A percentile compares a stretch with the other conserved stretches of the same genome.
Evolutionary conservation across 2,113 vertebrate genomes (phyloP).

Genomic region (Bufo bufo): DNA sequence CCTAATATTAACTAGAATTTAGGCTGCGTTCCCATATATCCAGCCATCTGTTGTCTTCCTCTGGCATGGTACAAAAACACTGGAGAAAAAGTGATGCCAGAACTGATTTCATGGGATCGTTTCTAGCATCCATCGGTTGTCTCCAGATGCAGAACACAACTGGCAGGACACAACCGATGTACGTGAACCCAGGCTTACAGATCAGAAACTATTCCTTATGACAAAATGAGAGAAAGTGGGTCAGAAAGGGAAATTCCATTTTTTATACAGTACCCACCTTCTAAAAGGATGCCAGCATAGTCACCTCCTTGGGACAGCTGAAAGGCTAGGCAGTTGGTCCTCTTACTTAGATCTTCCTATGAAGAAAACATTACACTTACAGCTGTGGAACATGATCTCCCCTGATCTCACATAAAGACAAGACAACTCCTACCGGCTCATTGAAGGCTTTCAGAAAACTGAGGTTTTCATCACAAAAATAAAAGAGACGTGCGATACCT

Average conservation of each 20-base stretch:
- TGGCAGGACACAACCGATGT: too few relatives aligned
- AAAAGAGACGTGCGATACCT: constrained; percentile 82
- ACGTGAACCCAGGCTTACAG: not conserved
- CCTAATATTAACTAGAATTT: too few relatives aligned
- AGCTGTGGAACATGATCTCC: not conserved
- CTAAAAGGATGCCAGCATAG: constrained; percentile 78
- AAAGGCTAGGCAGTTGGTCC: constrained; percentile 72
- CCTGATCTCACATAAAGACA: not conserved
- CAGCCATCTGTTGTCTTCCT: too few relatives aligned
- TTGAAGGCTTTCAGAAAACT: constrained; percentile 79
- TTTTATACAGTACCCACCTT: constrained; percentile 74
- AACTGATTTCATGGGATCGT: too few relatives aligned
- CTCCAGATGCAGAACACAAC: too few relatives aligned
- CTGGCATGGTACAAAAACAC: too few relatives aligned
- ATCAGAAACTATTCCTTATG: not conserved
- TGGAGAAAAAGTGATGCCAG: too few relatives aligned
- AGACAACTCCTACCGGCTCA: constrained; percentile 73
- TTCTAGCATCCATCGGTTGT: too few relatives aligned
- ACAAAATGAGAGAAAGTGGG: not conserved
- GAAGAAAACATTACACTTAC: constrained; percentile 24
- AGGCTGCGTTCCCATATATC: too few relatives aligned
- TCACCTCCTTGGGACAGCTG: constrained; percentile 73
- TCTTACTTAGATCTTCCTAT: constrained; percentile 80
- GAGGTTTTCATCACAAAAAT: constrained; percentile 70
- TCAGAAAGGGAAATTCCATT: not conserved